A percentile compares a stretch with the other conserved stretches of the same genome.
These are phyloP conservation scores for Eubasilissa splendida DNA, from an alignment of 2,888 invertebrate species.

Conservation along the genomic window DNA sequence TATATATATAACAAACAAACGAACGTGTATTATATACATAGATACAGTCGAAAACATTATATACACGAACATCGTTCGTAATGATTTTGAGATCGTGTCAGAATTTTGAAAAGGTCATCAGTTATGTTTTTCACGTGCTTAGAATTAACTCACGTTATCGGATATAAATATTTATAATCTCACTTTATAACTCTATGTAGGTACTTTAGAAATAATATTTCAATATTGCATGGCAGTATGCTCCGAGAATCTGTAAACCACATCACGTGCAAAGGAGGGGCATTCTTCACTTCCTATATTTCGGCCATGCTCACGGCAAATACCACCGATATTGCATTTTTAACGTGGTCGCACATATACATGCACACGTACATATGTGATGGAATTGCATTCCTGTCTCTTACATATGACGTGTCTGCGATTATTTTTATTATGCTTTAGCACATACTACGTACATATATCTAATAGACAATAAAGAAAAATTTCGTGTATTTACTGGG, in stretches of 20 bases:
- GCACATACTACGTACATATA: neutral
- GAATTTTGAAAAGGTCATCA: too few relatives aligned
- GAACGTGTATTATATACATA: too few relatives aligned
- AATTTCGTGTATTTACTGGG: neutral
- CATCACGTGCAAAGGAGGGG: slow-evolving; percentile 50
- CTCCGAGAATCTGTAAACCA: slow-evolving; percentile 37
- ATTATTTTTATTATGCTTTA: neutral
- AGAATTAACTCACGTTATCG: too few relatives aligned
- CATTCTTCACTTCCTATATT: slow-evolving; percentile 53
- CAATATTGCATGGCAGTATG: slow-evolving; percentile 18
- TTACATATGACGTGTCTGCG: slow-evolving; percentile 20
- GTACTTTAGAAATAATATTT: neutral
- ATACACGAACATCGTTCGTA: too few relatives aligned
- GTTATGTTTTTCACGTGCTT: too few relatives aligned
- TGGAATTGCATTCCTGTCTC: slow-evolving; percentile 35
- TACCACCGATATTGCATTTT: slow-evolving; percentile 45
- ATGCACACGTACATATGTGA: slow-evolving; percentile 18
- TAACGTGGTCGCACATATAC: slow-evolving; percentile 38
- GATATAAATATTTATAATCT: too few relatives aligned
- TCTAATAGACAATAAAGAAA: neutral
- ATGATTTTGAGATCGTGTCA: too few relatives aligned
- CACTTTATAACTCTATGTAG: too few relatives aligned
- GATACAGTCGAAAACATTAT: too few relatives aligned
- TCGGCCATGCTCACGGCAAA: slow-evolving; percentile 39
- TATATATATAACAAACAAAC: too few relatives aligned